Evolutionary conservation across 1,140 invertebrate genomes (phyloP), one percentile per base, ranked within the genome.

Genomic region (Centruroides sculpturatus): DNA sequence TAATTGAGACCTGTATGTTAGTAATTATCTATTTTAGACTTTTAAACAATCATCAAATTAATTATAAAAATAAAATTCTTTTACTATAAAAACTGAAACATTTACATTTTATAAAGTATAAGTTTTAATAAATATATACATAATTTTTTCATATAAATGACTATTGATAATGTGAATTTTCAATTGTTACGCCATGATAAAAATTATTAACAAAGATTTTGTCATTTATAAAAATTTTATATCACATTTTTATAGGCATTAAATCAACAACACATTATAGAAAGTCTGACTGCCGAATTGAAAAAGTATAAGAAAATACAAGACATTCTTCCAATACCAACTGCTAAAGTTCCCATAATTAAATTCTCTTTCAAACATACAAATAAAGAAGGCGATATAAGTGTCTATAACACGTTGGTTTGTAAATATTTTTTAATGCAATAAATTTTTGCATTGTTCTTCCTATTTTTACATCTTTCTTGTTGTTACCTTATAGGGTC

Each of bases 321-420:
- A 55, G 73, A 79, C 63, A 72, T 82, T 34, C 59, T 78, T 50
- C 67, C 80, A 48, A 81, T 83, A 36, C 73, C 78, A 4, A 78
- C 78, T 50, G 82, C 82, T 34, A 82, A 83, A 72, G 81, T 83
- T n/a, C 82, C 82, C 9, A 83, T 83, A 60, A 75, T 83, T 5
- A 83, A 83, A 69, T 81, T 82, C 69, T 70, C 66, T 57, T 76
- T 81, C 63, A 60, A 66, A 13, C 60, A 67, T n/a, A 69, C 71
- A 41, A 68, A 70, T 36, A 62, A 82, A 35, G 80, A 83, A 64
- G 78, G 78, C 34, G 82, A 83, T 69, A 81, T 83, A 57, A 81
- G 80, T 69, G 67, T 82, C 9, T 82, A 82, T 65, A 83, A 83
- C 69, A 75, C 72, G 10, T 69, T 83, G 60, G 76, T 76, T 65